A percentile compares a stretch with the other conserved stretches of the same genome.
phyloP scores from a whole-genome alignment of 2,888 invertebrate genomes.

The Eristalinus sepulchralis region DNA sequence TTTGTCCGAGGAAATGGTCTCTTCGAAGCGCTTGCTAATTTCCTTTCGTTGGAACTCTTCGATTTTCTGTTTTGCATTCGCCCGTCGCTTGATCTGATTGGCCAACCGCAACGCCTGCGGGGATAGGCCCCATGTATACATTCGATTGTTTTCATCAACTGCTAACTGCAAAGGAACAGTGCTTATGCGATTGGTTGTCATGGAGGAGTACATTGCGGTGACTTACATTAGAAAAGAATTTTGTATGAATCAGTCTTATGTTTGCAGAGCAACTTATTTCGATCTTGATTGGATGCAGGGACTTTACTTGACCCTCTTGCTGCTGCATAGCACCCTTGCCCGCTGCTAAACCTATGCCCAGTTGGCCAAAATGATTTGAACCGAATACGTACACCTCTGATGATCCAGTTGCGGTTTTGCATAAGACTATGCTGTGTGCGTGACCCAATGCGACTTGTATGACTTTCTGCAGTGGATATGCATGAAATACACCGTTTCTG shows the following conservation, averaged over 20 bases:
- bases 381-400: slow-evolving; percentile 89
- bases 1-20: slow-evolving; percentile 72
- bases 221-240: slow-evolving; percentile 90
- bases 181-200: slow-evolving; percentile 51
- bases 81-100: slow-evolving; percentile 84
- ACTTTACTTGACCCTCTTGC: slow-evolving; percentile 75
- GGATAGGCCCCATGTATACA: slow-evolving; percentile 90
- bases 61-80: slow-evolving; percentile 82
- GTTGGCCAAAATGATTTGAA: slow-evolving; percentile 92
- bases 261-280: slow-evolving; percentile 75
- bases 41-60: slow-evolving; percentile 81
- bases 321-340: slow-evolving; percentile 68
- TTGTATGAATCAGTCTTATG: slow-evolving; percentile 82
- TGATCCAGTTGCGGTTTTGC: slow-evolving; percentile 72
- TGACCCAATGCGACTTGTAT: slow-evolving; percentile 81
- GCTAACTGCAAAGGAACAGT: slow-evolving; percentile 83
- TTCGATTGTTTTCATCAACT: slow-evolving; percentile 84
- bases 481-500: neutral
- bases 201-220: neutral
- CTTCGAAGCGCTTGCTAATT: slow-evolving; percentile 78
- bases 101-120: slow-evolving; percentile 87
- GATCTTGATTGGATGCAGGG: slow-evolving; percentile 80
- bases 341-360: slow-evolving; percentile 85
- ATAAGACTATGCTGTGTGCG: slow-evolving; percentile 80
- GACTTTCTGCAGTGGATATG: slow-evolving; percentile 76